Base-by-base conservation (phyloP, 1,140 invertebrate species). In the Coenobita brevimanus region DNA sequence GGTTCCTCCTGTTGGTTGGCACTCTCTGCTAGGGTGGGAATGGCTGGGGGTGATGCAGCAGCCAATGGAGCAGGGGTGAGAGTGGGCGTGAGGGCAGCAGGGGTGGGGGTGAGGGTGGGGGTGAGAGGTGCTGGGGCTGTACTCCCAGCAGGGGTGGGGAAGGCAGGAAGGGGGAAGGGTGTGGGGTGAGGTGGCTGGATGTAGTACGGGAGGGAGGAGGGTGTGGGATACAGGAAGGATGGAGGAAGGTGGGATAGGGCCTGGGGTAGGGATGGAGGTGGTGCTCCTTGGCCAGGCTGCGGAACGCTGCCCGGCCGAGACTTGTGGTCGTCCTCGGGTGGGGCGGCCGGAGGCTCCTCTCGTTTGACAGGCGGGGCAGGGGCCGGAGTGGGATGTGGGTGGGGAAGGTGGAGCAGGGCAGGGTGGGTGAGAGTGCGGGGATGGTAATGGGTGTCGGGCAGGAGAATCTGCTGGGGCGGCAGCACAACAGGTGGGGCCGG, bases 241-340 rank as follows among this genome's bases (percentile, higher is more conserved):
- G 84, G 84, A 21, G 62, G 76, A 67, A 86, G 57, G 67, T 86
- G 84, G 50, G 50, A 75, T 21, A 87, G 85, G n/a, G 60, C 38
- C 33, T 64, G 57, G n/a, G 81, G 30, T 69, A 83, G 27, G 50
- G 81, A 33, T 36, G 81, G 38, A 43, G 81, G 27, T 73, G 85
- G 21, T 62, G 75, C 67, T 41, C 71, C 67, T 57, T 75, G 69
- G 30, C 50, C 69, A 17, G 82, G 33, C 3, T 24, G 75, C 30
- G 54, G 60, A 33, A 86, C 84, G 50, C 60, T 79, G 21, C 78
- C 60, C 24, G 84, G 60, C 21, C 62, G 84, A 27, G 54, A 69
- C 62, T 87, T 87, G 46, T 75, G 85, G 41, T 87, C 85, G 27
- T 87, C 85, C 30, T 87, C 85, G 17, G 76, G 50, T 38, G 85